These are phyloP conservation scores for Phymastichus coffea DNA, from an alignment of 1,140 invertebrate genomes.

Conservation along the genomic window DNA sequence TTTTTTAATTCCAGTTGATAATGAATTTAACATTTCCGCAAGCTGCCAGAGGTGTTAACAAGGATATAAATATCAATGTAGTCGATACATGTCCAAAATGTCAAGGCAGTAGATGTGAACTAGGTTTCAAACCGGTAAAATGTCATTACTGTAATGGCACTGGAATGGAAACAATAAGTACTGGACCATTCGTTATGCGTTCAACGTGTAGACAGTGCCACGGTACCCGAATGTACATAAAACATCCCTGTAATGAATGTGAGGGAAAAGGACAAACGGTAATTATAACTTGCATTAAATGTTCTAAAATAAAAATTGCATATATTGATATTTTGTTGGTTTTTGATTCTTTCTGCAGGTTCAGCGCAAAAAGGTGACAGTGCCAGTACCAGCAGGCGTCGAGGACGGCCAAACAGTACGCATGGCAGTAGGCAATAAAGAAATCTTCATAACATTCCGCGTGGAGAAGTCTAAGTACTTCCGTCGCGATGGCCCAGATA, in stretches of 20 bases:
- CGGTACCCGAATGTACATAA: conserved; percentile 84
- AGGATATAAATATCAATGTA: conserved; percentile 89
- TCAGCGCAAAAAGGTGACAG: conserved; percentile 84
- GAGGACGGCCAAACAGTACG: conserved; percentile 95
- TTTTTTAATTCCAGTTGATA: conserved; percentile 63
- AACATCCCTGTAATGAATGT: conserved; percentile 90
- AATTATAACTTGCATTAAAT: conserved; percentile 30
- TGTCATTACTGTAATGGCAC: conserved; percentile 97
- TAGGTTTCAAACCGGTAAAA: conserved; percentile 80
- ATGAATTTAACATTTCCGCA: conserved; percentile 93
- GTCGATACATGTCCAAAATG: conserved; percentile 93
- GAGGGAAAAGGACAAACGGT: conserved; percentile 88
- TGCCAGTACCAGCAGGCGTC: conserved; percentile 96
- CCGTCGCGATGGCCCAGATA: conserved; percentile 87
- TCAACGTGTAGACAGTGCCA: conserved; percentile 93
- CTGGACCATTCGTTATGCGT: conserved; percentile 95
- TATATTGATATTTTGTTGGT: too few species aligned
- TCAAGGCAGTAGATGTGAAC: conserved; percentile 78
- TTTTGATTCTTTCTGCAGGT: conserved; percentile 56
- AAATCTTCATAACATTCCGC: conserved; percentile 91
- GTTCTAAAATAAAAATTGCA: too few species aligned
- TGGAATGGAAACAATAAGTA: conserved; percentile 89
- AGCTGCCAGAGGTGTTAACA: conserved; percentile 94
- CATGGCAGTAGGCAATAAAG: conserved; percentile 84
- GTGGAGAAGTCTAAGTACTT: conserved; percentile 92